These are phyloP conservation scores for Hanleya hanleyi DNA, from an alignment of 2,888 invertebrate genomes.

Conservation along the genomic window DNA sequence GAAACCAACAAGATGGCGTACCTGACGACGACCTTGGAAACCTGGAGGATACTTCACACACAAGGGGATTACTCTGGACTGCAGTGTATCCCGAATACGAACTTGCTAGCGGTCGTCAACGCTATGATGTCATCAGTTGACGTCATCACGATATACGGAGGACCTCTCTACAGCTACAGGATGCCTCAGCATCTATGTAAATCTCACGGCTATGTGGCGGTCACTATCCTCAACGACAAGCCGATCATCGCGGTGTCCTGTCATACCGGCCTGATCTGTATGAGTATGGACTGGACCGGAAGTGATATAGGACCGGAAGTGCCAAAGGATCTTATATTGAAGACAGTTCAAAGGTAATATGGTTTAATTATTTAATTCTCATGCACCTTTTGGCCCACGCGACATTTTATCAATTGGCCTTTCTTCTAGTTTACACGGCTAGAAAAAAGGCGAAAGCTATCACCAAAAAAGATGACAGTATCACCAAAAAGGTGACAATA, in stretches of 20 bases:
- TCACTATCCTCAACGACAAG: neutral
- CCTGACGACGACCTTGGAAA: neutral
- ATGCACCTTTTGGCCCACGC: too few relatives aligned
- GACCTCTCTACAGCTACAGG: neutral
- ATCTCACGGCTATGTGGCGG: neutral
- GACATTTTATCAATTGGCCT: too few relatives aligned
- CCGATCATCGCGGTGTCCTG: neutral
- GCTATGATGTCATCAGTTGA: neutral
- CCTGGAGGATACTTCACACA: neutral
- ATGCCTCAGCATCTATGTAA: neutral
- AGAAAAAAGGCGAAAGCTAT: too few relatives aligned
- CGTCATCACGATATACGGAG: neutral
- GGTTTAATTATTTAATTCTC: neutral
- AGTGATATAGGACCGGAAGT: neutral
- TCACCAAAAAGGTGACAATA: too few relatives aligned
- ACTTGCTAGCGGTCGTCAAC: neutral
- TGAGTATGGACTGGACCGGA: neutral
- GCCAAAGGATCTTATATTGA: neutral
- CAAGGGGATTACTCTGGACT: neutral
- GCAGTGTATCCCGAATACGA: neutral
- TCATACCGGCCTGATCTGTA: neutral
- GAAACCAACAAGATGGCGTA: slow-evolving; percentile 4
- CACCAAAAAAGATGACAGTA: too few relatives aligned
- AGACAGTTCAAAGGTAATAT: neutral
- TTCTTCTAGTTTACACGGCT: too few relatives aligned